phyloP scores from a whole-genome alignment of 2,797 vertebrate species.

The Anguilla anguilla region DNA sequence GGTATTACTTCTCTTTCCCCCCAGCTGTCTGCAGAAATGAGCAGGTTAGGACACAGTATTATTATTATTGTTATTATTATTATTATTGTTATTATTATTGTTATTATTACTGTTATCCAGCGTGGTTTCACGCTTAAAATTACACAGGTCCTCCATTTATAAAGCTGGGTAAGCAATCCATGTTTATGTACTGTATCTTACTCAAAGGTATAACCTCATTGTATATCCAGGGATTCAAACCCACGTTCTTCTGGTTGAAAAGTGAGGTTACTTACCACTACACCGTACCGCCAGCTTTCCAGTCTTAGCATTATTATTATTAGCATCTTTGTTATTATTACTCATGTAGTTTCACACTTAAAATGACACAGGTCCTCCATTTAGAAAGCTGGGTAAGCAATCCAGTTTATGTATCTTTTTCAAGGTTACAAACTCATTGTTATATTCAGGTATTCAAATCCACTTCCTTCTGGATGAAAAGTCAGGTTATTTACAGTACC shows the following conservation, averaged over 20 bases:
- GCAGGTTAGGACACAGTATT: constrained; percentile 31
- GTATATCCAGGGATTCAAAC: not conserved
- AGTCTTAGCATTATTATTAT: not conserved
- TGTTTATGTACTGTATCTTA: not conserved
- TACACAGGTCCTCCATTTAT: not conserved
- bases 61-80: not conserved
- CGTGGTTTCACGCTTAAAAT: not conserved
- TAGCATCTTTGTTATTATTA: not conserved
- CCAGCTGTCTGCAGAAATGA: constrained; percentile 43
- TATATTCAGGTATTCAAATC: not conserved
- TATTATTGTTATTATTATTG: not conserved
- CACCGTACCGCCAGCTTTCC: not conserved
- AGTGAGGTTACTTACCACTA: not conserved
- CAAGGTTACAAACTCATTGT: not conserved
- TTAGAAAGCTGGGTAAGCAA: not conserved
- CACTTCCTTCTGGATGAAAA: not conserved
- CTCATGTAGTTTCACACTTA: not conserved
- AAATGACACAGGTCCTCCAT: not conserved
- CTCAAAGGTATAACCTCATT: not conserved
- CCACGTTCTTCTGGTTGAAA: not conserved
- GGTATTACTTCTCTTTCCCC: constrained; percentile 63
- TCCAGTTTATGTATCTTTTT: not conserved
- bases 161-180: not conserved
- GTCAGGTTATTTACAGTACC: not conserved
- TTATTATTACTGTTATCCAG: not conserved